Evolutionary conservation across 2,113 vertebrate species (phyloP).

Genomic region (Clarias macrocephalus): DNA sequence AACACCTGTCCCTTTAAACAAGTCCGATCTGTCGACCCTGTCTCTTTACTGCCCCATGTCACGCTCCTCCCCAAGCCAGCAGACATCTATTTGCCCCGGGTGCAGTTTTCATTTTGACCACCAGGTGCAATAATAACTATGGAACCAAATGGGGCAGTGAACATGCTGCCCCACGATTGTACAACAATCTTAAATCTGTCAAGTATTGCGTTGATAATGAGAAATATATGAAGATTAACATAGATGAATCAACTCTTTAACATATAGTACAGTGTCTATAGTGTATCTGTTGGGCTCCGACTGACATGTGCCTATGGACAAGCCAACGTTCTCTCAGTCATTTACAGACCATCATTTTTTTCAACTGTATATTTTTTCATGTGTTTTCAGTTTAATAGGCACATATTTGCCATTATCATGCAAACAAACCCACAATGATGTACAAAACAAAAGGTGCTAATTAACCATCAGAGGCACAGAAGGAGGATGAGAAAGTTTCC

Average conservation of each 20-base stretch:
- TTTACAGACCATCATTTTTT: neutral
- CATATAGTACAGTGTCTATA: no score
- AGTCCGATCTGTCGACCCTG: neutral
- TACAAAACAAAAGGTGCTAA: neutral
- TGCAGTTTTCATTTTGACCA: neutral
- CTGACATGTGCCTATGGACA: no score
- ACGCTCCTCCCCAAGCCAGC: neutral
- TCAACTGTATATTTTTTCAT: no score
- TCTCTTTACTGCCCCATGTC: neutral
- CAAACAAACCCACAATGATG: neutral
- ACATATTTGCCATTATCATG: neutral
- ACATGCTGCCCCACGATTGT: neutral
- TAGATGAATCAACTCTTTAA: no score
- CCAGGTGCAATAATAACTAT: neutral
- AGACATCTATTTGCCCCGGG: neutral
- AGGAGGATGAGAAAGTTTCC: neutral
- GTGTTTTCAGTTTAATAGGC: neutral
- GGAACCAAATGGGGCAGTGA: neutral
- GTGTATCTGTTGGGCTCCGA: neutral
- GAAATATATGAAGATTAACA: neutral
- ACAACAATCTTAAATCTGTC: neutral
- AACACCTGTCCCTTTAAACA: neutral
- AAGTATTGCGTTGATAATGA: neutral
- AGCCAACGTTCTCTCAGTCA: no score
- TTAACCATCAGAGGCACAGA: no score